Evolutionary conservation across 1,140 invertebrate genomes (phyloP).

Genomic region (Elymnias hypermnestra): DNA sequence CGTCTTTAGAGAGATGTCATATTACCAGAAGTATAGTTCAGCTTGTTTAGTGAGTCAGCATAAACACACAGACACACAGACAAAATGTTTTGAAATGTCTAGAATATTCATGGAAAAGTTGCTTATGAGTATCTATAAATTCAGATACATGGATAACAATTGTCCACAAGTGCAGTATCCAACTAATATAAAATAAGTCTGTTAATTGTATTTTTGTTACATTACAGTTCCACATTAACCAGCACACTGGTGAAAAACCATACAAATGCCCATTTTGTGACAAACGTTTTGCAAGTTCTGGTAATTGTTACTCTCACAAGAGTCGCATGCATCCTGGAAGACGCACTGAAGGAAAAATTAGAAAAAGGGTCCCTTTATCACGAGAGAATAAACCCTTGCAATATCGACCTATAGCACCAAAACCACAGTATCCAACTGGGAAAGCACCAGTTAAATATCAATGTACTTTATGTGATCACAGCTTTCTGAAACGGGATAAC

Average conservation of each 20-base stretch:
- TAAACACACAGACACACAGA: too few species aligned
- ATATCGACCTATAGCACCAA: conserved; percentile 11
- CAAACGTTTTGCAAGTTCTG: conserved; percentile 87
- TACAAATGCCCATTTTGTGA: conserved; percentile 90
- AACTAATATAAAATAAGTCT: too few species aligned
- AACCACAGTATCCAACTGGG: conserved; percentile 7
- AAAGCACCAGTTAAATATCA: conserved; percentile 48
- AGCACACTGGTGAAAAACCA: conserved; percentile 87
- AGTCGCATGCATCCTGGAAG: conserved; percentile 82
- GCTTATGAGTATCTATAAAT: too few species aligned
- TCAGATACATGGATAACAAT: too few species aligned
- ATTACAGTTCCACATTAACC: conserved; percentile 85
- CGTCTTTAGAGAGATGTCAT: too few species aligned
- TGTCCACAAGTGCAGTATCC: too few species aligned
- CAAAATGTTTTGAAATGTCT: too few species aligned
- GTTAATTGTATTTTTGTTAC: too few species aligned
- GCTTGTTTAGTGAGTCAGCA: too few species aligned
- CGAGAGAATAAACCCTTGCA: conserved; percentile 3
- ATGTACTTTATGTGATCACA: conserved; percentile 51
- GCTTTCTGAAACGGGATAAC: conserved; percentile 57
- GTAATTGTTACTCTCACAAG: conserved; percentile 85
- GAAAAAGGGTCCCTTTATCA: neutral
- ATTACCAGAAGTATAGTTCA: too few species aligned
- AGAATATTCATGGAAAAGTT: too few species aligned
- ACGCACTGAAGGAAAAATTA: conserved; percentile 14